Evolutionary conservation across 2,113 vertebrate species (phyloP), one percentile per base, ranked within the genome.

Genomic region (Girardinichthys multiradiatus): DNA sequence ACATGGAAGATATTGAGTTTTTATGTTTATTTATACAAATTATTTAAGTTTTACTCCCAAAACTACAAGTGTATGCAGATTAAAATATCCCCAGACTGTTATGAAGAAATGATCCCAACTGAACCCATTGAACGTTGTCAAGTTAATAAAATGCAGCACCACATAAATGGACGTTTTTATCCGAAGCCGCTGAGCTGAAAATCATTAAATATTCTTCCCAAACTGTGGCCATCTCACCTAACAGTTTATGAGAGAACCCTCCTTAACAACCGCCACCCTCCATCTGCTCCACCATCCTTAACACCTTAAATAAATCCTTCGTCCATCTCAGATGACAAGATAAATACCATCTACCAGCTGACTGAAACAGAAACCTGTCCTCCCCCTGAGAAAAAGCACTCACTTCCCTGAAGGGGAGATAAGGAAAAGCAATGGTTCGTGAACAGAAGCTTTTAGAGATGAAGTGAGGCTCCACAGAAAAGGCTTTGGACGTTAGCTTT

Each of bases 271-370:
- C 26, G 0, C 13, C 33, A 21, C 30, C 72, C 78, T 79, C 51
- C 57, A 67, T 83, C 76, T 78, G 72, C 70, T 72, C 62, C 8
- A 2, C 31, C 76, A 11, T 83, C 73, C 79, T 67, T 83, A 83
- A 87, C 81, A n/a, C 68, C 42, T 62, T 81, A 83, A 90, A 87
- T 83, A 83, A 86, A 73, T 76, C 82, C 77, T 77, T 77, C 45
- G 81, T 88, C 89, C 74, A 45, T 87, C 87, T 70, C 33, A 1
- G 81, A 76, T 82, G 87, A 89, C 86, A 87, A 85, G 87, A 88
- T 87, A 90, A 92, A 87, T 39, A 77, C 70, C 70, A 63, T 31
- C 79, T 74, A 57, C 58, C 74, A 72, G 45, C 58, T 21, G 29
- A 69, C 81, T 76, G 84, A 86, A 77, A 65, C 83, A 72, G 78